A percentile compares a stretch with the other conserved stretches of the same genome.
Conservation (phyloP, 1,140 invertebrate species). For the Drosophila mayri region DNA sequence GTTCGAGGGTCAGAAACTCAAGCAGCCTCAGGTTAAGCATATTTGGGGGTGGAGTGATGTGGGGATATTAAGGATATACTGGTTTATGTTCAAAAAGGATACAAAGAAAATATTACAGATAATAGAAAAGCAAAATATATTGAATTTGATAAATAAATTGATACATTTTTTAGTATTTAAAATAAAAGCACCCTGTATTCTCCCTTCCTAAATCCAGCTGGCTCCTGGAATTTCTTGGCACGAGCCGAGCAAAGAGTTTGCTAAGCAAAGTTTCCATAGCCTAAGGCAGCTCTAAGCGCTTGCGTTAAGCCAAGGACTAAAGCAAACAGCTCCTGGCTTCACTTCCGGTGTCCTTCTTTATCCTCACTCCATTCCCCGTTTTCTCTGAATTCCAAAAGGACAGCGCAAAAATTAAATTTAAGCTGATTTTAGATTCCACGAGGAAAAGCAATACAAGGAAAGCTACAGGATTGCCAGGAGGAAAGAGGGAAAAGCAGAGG, state of each 20-base stretch:
- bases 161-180: not conserved
- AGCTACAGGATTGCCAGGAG: slow-evolving; percentile 15
- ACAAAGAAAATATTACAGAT: not conserved
- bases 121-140: not conserved
- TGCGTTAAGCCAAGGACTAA: slow-evolving; percentile 15
- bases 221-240: not conserved
- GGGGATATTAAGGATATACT: not conserved
- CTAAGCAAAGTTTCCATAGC: slow-evolving; percentile 53
- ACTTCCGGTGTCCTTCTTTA: slow-evolving; percentile 18
- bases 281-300: slow-evolving; percentile 26
- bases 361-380: not conserved
- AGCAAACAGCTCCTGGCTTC: slow-evolving; percentile 19
- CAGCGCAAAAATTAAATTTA: slow-evolving; percentile 73
- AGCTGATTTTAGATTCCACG: slow-evolving; percentile 67
- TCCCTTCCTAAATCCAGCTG: not conserved
- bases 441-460: not conserved
- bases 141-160: not conserved
- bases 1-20: slow-evolving; percentile 3
- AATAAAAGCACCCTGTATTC: not conserved
- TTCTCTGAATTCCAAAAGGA: slow-evolving; percentile 31
- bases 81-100: not conserved
- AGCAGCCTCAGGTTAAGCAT: slow-evolving; percentile 40
- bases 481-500: not conserved
- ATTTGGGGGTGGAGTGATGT: not conserved
- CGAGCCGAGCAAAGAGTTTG: slow-evolving; percentile 15